A percentile compares a stretch with the other conserved stretches of the same genome.
Evolutionary conservation across 2,113 vertebrate species (phyloP).

Genomic region (Rhabdornis inornatus): DNA sequence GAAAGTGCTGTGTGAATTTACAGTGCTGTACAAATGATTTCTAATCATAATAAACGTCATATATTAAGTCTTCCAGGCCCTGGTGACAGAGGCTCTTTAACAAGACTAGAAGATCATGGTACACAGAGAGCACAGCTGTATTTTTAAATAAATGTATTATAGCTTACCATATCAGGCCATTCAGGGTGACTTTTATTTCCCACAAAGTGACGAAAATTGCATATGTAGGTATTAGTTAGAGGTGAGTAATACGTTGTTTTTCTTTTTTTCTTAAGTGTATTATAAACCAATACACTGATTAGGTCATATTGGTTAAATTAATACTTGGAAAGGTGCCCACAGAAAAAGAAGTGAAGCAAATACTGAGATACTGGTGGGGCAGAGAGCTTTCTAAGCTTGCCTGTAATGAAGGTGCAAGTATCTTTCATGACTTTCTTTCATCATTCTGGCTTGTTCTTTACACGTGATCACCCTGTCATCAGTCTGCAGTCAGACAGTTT

Average conservation of each 20-base stretch:
- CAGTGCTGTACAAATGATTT: slow-evolving; percentile 69
- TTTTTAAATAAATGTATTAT: slow-evolving; percentile 53
- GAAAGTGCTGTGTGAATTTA: slow-evolving; percentile 69
- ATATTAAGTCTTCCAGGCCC: slow-evolving; percentile 64
- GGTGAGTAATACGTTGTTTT: neutral
- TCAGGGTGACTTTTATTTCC: slow-evolving; percentile 50
- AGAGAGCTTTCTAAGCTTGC: neutral
- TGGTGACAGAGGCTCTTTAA: slow-evolving; percentile 64
- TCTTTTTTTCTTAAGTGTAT: neutral
- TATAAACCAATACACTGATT: neutral
- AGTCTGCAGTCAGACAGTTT: neutral
- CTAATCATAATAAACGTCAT: slow-evolving; percentile 66
- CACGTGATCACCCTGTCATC: neutral
- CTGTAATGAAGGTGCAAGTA: neutral
- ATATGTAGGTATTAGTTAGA: neutral
- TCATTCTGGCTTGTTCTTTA: neutral
- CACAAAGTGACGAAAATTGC: neutral
- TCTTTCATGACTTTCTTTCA: neutral
- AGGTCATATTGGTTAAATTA: neutral
- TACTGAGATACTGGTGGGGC: neutral
- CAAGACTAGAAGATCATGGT: slow-evolving; percentile 55
- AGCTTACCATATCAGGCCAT: slow-evolving; percentile 27
- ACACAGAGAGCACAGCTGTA: slow-evolving; percentile 56
- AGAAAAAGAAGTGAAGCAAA: neutral
- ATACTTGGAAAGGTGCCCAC: neutral